A percentile compares a stretch with the other conserved stretches of the same genome.
phyloP scores from a whole-genome alignment of 2,797 vertebrate genomes.

The Threskiornis aethiopicus region DNA sequence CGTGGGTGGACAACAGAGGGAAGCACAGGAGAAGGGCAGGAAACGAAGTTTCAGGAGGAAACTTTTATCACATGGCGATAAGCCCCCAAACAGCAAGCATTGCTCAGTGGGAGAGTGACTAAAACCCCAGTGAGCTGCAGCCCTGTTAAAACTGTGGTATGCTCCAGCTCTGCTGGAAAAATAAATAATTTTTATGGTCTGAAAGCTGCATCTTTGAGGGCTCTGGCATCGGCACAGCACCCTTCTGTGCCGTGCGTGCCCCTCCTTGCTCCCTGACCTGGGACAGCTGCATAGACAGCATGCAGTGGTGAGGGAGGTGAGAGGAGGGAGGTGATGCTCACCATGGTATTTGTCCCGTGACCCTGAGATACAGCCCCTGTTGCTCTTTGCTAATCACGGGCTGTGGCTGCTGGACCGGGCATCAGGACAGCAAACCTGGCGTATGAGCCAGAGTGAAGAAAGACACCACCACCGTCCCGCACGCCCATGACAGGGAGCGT shows the following conservation, averaged over 20 bases:
- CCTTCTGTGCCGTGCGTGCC: background rate
- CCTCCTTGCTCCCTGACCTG: background rate
- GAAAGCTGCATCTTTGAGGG: background rate
- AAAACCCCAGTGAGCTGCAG: background rate
- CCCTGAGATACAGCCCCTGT: background rate
- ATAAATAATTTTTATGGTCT: background rate
- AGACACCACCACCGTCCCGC: background rate
- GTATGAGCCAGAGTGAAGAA: background rate
- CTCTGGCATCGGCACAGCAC: background rate
- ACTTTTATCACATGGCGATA: background rate
- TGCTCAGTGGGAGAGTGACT: background rate
- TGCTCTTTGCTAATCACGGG: background rate
- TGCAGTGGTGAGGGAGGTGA: background rate
- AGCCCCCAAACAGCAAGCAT: background rate
- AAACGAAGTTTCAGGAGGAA: background rate
- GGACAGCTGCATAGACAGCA: fast-evolving
- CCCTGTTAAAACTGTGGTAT: background rate
- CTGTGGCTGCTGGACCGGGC: background rate
- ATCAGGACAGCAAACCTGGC: background rate
- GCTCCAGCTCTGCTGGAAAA: background rate
- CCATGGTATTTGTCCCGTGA: fast-evolving
- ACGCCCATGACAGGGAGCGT: fast-evolving
- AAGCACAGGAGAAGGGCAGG: background rate
- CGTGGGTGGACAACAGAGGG: background rate
- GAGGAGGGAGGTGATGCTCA: background rate